These are phyloP conservation scores for Mionectes macconnelli DNA, from an alignment of 2,113 vertebrate genomes.

Conservation along the genomic window DNA sequence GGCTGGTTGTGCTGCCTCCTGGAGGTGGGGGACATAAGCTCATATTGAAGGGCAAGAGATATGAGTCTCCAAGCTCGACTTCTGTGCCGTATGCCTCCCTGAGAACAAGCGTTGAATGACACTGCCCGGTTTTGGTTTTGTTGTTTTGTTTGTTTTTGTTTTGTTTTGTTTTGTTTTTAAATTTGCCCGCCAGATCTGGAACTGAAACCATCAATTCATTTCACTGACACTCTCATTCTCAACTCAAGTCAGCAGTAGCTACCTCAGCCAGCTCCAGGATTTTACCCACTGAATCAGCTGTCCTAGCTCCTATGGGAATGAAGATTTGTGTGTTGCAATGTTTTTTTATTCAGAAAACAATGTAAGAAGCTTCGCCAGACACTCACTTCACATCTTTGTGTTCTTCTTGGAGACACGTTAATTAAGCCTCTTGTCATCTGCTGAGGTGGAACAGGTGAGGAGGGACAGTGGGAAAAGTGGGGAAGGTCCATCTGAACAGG, in stretches of 20 bases:
- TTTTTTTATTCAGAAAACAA: neutral
- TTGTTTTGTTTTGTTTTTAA: neutral
- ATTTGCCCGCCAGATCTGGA: slow-evolving; percentile 70
- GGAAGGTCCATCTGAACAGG: neutral
- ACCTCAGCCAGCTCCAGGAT: slow-evolving; percentile 3
- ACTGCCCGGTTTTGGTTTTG: neutral
- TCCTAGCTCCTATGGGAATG: neutral
- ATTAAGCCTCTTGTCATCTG: neutral
- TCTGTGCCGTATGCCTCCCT: slow-evolving; percentile 62
- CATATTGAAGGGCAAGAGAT: slow-evolving; percentile 10
- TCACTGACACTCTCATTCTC: slow-evolving; percentile 60
- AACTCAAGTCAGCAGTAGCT: slow-evolving; percentile 54
- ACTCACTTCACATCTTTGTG: neutral
- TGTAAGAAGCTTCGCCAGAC: neutral
- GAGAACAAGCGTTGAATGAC: slow-evolving; percentile 63
- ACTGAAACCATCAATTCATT: slow-evolving; percentile 77
- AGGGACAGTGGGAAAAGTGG: neutral
- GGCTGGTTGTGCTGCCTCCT: neutral
- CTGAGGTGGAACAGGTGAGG: neutral
- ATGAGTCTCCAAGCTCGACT: slow-evolving; percentile 53
- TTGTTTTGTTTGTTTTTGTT: neutral
- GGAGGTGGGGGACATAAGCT: neutral
- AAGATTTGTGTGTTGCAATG: neutral
- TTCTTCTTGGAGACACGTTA: neutral
- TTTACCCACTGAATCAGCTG: neutral